These are phyloP conservation scores for Athripsodes cinereus DNA, from an alignment of 2,888 invertebrate species.

Conservation along the genomic window DNA sequence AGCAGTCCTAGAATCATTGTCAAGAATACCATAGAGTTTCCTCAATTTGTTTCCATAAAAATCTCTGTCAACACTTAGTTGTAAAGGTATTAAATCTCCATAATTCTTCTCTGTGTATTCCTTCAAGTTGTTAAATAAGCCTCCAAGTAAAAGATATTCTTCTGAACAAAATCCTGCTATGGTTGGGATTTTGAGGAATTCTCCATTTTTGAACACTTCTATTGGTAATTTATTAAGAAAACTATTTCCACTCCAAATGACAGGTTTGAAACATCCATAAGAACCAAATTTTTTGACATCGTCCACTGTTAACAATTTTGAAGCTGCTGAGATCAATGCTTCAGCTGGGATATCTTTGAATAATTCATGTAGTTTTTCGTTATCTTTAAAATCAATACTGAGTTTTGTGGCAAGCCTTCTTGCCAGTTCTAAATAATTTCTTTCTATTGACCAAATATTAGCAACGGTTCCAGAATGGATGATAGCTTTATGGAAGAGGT, in stretches of 20 bases:
- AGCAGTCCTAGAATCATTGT: slow-evolving; percentile 26
- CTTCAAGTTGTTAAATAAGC: neutral
- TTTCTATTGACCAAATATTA: slow-evolving; percentile 39
- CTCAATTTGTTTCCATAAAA: slow-evolving; percentile 36
- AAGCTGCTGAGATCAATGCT: slow-evolving; percentile 11
- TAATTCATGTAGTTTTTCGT: slow-evolving; percentile 42
- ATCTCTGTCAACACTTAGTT: slow-evolving; percentile 32
- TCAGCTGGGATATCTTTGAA: slow-evolving; percentile 29
- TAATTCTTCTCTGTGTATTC: neutral
- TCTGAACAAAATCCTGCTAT: slow-evolving; percentile 49
- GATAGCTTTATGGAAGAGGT: slow-evolving; percentile 41
- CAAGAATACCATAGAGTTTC: slow-evolving; percentile 30
- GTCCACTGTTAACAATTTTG: slow-evolving; percentile 4
- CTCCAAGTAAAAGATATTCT: neutral
- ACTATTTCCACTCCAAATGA: slow-evolving; percentile 40
- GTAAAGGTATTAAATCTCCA: neutral
- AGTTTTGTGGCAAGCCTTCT: slow-evolving; percentile 42
- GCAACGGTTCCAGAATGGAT: slow-evolving; percentile 42
- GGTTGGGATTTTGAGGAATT: slow-evolving; percentile 43
- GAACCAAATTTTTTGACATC: slow-evolving; percentile 25
- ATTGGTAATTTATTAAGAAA: slow-evolving; percentile 43
- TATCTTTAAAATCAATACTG: slow-evolving; percentile 33
- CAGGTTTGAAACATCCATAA: slow-evolving; percentile 39
- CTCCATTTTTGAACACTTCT: slow-evolving; percentile 38
- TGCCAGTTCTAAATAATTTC: slow-evolving; percentile 37